Evolutionary conservation across 1,140 invertebrate genomes (phyloP), one percentile per base, ranked within the genome.

Genomic region (Trichonephila inaurata): DNA sequence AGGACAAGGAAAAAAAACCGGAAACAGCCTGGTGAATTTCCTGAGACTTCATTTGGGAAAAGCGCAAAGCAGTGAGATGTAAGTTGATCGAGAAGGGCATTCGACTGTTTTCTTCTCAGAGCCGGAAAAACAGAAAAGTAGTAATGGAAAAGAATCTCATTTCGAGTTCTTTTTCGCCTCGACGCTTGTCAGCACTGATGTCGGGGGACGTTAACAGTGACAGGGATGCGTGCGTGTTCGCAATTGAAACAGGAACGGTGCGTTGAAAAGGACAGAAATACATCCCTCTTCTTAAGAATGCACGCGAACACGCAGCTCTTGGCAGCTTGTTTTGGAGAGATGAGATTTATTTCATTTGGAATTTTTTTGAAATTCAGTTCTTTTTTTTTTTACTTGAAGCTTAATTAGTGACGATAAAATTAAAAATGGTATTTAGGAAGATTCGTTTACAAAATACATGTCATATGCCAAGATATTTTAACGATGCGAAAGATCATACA

Each of bases 131-230:
- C 33, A 44, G 18, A 69, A 51, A 72, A 72, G 12, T 40, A 10
- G 58, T 61, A 87, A 85, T 64, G 85, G 44, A 58, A 89, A 89
- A 89, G 87, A 77, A 89, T 72, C 87, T 89, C 87, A 89, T 89
- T 89, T 89, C 87, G 87, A 16, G 51, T 72, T 72, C 66, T 89
- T 89, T 72, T 89, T 69, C 87, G 62, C 64, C 72, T 21, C 40
- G 64, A 33, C 85, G 85, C 87, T 62, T 89, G 87, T 72, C 87
- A 89, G 44, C 87, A n/a, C 24, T 24, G 5, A 40, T 19, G 85
- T 87, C 14, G 61, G 3, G 14, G 72, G 72, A 40, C 33, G 24
- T 12, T 21, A 19, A 28, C 51, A n/a, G 24, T n/a, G 18, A 64
- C 60, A 64, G 44, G 62, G 21, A 3, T 69, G 66, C 21, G 62